phyloP scores from a whole-genome alignment of 92 coral and sea anemone genomes.

The Siderastrea siderea region DNA sequence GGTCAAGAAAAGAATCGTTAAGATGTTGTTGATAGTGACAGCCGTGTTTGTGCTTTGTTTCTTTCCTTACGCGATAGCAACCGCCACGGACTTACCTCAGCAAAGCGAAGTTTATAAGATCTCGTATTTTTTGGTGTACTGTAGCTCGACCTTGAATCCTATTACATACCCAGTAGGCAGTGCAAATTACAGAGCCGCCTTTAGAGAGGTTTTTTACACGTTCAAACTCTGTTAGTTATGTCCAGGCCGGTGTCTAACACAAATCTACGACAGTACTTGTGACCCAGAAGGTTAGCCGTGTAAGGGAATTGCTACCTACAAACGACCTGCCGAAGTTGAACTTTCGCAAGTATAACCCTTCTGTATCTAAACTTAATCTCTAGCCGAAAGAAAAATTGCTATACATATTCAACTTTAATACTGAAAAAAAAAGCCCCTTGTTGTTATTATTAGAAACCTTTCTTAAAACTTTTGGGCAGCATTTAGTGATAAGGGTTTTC shows the following conservation, averaged over 20 bases:
- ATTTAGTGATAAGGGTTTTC: too few relatives aligned
- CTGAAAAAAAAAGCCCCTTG: too few relatives aligned
- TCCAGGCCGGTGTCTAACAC: background rate
- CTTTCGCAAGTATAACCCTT: too few relatives aligned
- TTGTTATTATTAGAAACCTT: too few relatives aligned
- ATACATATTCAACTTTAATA: too few relatives aligned
- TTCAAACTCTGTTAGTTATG: slow-evolving; percentile 1
- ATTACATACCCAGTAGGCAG: slow-evolving; percentile 81
- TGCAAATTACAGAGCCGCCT: slow-evolving; percentile 78
- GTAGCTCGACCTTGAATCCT: slow-evolving; percentile 77
- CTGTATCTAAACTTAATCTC: too few relatives aligned
- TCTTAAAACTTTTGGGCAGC: too few relatives aligned
- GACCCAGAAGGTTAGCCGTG: too few relatives aligned
- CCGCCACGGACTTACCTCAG: slow-evolving; percentile 42
- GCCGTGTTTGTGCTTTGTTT: slow-evolving; percentile 75
- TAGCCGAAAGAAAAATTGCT: too few relatives aligned
- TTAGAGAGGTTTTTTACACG: slow-evolving; percentile 47
- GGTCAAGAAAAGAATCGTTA: slow-evolving; percentile 79
- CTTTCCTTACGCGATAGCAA: slow-evolving; percentile 71
- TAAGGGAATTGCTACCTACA: too few relatives aligned
- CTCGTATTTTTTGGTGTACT: slow-evolving; percentile 75
- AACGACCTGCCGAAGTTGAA: too few relatives aligned
- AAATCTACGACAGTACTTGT: background rate
- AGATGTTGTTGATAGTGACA: slow-evolving; percentile 74
- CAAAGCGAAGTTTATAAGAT: slow-evolving; percentile 36